These are phyloP conservation scores for Troides helena DNA, from an alignment of 2,888 invertebrate genomes.

Conservation along the genomic window DNA sequence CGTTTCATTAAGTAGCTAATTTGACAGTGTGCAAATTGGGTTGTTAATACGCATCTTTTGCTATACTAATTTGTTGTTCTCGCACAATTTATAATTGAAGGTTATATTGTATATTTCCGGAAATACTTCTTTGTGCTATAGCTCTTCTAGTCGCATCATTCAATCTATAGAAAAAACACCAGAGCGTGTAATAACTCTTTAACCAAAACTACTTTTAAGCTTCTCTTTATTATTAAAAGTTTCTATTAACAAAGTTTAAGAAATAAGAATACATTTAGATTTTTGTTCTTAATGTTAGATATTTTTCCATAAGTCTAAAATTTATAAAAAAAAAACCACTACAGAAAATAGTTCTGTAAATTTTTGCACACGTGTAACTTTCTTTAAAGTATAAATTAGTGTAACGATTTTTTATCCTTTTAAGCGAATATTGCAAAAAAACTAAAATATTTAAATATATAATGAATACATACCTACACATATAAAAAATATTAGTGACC, in stretches of 20 bases:
- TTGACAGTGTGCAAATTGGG: conserved; percentile 64
- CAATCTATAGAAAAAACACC: no score
- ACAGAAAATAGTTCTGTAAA: background rate
- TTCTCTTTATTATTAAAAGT: background rate
- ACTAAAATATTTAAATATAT: no score
- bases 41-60: conserved; percentile 60
- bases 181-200: no score
- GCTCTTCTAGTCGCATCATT: no score
- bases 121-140: background rate
- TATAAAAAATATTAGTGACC: no score
- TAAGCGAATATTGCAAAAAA: no score
- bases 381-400: background rate
- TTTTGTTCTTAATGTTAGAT: no score
- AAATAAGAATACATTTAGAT: background rate
- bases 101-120: conserved; percentile 35
- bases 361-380: background rate
- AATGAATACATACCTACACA: no score
- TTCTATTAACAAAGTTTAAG: background rate
- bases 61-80: conserved; percentile 68
- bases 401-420: no score
- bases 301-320: no score
- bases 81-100: conserved; percentile 60
- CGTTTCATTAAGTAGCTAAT: conserved; percentile 64
- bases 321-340: no score
- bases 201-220: background rate